These are phyloP conservation scores for Oenanthe melanoleuca DNA, from an alignment of 2,113 vertebrate species.

Conservation along the genomic window DNA sequence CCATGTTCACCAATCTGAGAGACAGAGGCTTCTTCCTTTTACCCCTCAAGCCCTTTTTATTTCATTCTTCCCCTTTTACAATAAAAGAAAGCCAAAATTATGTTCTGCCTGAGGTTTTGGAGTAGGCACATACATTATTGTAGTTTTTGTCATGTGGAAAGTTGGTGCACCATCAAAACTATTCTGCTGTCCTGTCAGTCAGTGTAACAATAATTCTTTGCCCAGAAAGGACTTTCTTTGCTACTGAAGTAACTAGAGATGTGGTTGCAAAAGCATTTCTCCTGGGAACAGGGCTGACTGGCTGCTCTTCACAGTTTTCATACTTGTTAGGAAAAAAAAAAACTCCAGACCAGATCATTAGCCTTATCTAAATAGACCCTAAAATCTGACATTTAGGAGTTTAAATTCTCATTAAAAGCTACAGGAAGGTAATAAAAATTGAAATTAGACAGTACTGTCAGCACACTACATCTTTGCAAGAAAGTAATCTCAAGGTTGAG, in stretches of 20 bases:
- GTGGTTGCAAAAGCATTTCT: neutral
- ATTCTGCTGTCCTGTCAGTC: neutral
- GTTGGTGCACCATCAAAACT: neutral
- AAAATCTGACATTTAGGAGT: slow-evolving; percentile 40
- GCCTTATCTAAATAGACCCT: slow-evolving; percentile 31
- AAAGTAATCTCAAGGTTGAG: slow-evolving; percentile 26
- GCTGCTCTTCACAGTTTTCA: neutral
- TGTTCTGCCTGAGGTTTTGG: neutral
- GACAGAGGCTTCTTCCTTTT: neutral
- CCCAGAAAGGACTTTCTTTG: neutral
- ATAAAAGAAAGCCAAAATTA: neutral
- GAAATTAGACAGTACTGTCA: slow-evolving; percentile 1
- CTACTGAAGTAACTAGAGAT: neutral
- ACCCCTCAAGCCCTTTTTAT: neutral
- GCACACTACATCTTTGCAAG: neutral
- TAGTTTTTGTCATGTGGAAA: neutral
- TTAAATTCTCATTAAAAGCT: slow-evolving; percentile 46
- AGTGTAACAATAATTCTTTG: neutral
- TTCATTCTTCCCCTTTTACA: neutral
- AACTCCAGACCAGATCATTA: slow-evolving; percentile 16
- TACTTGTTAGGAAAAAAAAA: neutral
- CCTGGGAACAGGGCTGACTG: neutral
- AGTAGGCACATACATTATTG: neutral
- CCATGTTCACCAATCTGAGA: neutral
- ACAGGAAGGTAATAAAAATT: slow-evolving; percentile 40